Evolutionary conservation across 2,113 vertebrate genomes (phyloP).

Genomic region (Pedetes capensis): DNA sequence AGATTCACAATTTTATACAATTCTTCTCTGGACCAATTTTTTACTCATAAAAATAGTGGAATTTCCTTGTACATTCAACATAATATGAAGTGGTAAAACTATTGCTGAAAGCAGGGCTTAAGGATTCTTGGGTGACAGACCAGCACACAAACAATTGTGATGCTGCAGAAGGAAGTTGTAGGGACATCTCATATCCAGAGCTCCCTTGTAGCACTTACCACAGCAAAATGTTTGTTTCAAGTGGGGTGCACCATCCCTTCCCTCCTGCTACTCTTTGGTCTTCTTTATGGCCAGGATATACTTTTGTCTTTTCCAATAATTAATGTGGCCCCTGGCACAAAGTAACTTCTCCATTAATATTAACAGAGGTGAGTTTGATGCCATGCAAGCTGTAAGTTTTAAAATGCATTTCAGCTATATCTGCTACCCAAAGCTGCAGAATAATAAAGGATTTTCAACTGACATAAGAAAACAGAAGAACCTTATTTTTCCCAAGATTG

Average conservation of each 20-base stretch:
- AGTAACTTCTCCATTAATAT: not conserved
- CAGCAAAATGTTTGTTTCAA: not conserved
- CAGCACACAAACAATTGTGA: not conserved
- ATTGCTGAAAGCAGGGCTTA: not conserved
- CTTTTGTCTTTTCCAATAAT: not conserved
- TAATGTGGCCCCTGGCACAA: not conserved
- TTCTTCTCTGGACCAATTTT: not conserved
- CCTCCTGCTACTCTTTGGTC: not conserved
- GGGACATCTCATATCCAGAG: not conserved
- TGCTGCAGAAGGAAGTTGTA: not conserved
- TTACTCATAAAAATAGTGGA: not conserved
- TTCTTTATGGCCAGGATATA: not conserved
- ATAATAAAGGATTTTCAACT: not conserved
- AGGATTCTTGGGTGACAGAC: not conserved
- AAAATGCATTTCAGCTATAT: not conserved
- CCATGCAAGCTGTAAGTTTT: not conserved
- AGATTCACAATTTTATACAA: not conserved
- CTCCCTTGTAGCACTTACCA: not conserved
- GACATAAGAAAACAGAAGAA: not conserved
- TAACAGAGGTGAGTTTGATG: slow-evolving; percentile 5
- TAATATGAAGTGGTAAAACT: not conserved
- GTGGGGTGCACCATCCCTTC: not conserved
- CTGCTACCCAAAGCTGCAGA: not conserved
- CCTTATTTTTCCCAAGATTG: not conserved
- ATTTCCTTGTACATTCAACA: not conserved